Conservation (phyloP, 1,140 invertebrate genomes). For the Mactra quadrangularis region DNA sequence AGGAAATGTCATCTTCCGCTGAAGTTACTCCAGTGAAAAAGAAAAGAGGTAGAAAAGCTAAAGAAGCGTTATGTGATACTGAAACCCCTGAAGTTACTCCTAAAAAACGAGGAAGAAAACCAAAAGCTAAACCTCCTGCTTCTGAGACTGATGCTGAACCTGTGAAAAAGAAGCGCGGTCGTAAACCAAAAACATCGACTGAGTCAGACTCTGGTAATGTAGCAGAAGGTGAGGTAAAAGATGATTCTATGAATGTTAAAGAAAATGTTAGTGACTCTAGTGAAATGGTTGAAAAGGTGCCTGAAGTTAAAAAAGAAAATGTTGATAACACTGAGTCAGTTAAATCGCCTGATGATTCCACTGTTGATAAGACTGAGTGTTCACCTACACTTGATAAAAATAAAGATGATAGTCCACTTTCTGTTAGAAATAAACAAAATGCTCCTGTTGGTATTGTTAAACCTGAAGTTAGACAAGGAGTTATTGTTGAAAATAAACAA, state of each 20-base stretch:
- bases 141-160: conserved; percentile 19
- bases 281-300: not conserved
- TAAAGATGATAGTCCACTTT: conserved; percentile 53
- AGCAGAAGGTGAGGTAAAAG: not conserved
- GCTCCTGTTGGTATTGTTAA: conserved; percentile 58
- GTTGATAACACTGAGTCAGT: not conserved
- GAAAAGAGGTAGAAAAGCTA: conserved; percentile 43
- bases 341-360: not conserved
- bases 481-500: conserved; percentile 60
- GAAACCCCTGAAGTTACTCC: conserved; percentile 52
- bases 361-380: conserved; percentile 3
- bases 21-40: conserved; percentile 33
- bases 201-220: not conserved
- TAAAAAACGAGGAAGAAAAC: conserved; percentile 54
- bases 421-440: conserved; percentile 59
- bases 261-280: not conserved
- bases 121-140: conserved; percentile 23
- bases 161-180: conserved; percentile 50
- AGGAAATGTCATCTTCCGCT: not conserved
- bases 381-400: conserved; percentile 12
- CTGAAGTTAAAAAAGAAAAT: not conserved
- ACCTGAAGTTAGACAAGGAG: conserved; percentile 59
- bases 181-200: not conserved
- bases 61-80: not conserved
- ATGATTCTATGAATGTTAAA: not conserved